Base-by-base conservation (phyloP, 1,140 invertebrate species). In the Caenorhabditis tropicalis region DNA sequence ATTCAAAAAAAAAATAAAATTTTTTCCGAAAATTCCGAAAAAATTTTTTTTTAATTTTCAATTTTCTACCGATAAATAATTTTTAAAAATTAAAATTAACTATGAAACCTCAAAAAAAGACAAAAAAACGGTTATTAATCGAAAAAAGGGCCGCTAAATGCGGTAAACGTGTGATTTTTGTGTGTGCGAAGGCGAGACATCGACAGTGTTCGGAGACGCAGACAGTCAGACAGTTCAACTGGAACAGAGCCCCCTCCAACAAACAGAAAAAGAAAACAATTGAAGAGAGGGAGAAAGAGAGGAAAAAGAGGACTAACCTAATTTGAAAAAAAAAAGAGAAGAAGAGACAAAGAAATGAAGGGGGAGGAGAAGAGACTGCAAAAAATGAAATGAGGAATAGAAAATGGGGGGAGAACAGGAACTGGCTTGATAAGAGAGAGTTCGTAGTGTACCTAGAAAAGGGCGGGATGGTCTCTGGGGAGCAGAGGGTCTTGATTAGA, bases 211-310 rank as follows among this genome's bases (percentile, higher is more conserved):
- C 19, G 12, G 43, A 81, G 39, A 43, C 48, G 70, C 19, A 27
- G 79, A 81, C n/a, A 81, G n/a, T 48, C 79, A 43, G 48, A 49
- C 24, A 48, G 46, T 51, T 1, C 21, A 81, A 10, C 12, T 12
- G 12, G 29, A 49, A 15, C 79, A 29, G 24, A 27, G 53, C 9
- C 53, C 12, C 60, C 19, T 53, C n/a, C 4, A 9, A 19, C 6
- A 24, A 21, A n/a, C n/a, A 79, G 24, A 53, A 81, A 53, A 56
- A 53, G 24, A 81, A 33, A 49, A 56, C 46, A 81, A 56, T 29
- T 51, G 49, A 49, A 36, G 79, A 29, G 29, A 33, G 10, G 33
- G 2, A 56, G 27, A 15, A 29, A 12, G n/a, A 51, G 21, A 21
- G 29, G 31, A 53, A 33, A 24, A 9, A 29, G 19, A 33, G 7